phyloP scores from a whole-genome alignment of 1,140 invertebrate genomes.

The Paracyclopina nana region DNA sequence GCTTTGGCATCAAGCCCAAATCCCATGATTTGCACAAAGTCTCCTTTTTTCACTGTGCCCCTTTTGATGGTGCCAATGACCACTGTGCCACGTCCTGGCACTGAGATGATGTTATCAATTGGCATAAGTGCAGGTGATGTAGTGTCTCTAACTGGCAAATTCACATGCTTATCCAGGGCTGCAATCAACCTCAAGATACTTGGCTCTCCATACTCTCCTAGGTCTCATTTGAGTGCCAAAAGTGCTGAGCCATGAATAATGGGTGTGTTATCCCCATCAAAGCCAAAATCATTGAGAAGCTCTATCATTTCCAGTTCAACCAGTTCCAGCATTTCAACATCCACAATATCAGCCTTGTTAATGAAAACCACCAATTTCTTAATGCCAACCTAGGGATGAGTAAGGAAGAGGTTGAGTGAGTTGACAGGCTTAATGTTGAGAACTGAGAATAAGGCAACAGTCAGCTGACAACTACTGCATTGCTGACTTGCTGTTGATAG shows the following conservation, averaged over 20 bases:
- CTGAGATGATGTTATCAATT: slow-evolving; percentile 55
- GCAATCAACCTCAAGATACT: slow-evolving; percentile 52
- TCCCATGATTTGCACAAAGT: slow-evolving; percentile 45
- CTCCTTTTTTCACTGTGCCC: slow-evolving; percentile 34
- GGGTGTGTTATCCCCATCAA: slow-evolving; percentile 50
- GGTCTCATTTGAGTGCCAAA: slow-evolving; percentile 9
- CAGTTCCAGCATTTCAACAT: slow-evolving; percentile 77
- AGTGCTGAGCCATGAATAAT: slow-evolving; percentile 63
- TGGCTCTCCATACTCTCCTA: slow-evolving; percentile 43
- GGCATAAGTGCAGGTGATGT: slow-evolving; percentile 60
- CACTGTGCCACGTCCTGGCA: slow-evolving; percentile 65
- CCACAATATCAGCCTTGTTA: slow-evolving; percentile 53
- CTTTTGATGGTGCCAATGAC: slow-evolving; percentile 51
- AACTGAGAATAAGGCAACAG: no score
- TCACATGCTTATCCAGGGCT: slow-evolving; percentile 53
- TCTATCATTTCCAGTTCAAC: slow-evolving; percentile 92
- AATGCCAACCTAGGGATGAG: slow-evolving; percentile 28
- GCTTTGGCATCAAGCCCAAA: slow-evolving; percentile 50
- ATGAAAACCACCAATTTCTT: slow-evolving; percentile 19
- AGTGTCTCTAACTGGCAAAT: slow-evolving; percentile 47
- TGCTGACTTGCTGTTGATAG: no score
- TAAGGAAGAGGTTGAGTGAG: no score
- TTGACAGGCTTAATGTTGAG: no score
- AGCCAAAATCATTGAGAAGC: slow-evolving; percentile 60
- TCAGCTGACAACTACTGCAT: no score